Conservation (phyloP, 2,113 vertebrate species). For the Aphelocoma coerulescens region DNA sequence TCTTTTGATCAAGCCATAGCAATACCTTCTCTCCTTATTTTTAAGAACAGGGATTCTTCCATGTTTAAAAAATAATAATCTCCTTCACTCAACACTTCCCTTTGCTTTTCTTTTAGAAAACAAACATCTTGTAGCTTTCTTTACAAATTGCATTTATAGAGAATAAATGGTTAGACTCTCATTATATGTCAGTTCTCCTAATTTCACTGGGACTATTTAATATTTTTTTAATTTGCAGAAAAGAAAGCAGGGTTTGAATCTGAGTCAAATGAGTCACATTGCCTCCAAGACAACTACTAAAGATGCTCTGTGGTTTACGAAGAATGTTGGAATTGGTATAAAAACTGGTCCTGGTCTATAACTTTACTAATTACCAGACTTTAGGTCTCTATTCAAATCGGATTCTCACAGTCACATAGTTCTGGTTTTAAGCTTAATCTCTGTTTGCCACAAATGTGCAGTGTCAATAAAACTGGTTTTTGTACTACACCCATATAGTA, state of each 20-base stretch:
- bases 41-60: not conserved
- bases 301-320: not conserved
- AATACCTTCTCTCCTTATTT: not conserved
- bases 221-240: not conserved
- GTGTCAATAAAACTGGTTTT: not conserved
- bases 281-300: not conserved
- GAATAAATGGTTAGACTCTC: not conserved
- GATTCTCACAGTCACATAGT: not conserved
- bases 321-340: not conserved
- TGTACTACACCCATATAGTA: not conserved
- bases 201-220: not conserved
- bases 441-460: not conserved
- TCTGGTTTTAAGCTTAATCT: not conserved
- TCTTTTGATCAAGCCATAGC: not conserved
- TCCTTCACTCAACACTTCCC: not conserved
- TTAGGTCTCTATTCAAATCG: not conserved
- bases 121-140: not conserved
- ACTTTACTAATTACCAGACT: not conserved
- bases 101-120: not conserved
- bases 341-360: not conserved
- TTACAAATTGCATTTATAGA: not conserved
- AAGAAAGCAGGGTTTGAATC: not conserved
- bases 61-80: not conserved
- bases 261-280: not conserved
- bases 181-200: not conserved